phyloP scores from a whole-genome alignment of 1,140 invertebrate species.

The Arctopsyche grandis region DNA sequence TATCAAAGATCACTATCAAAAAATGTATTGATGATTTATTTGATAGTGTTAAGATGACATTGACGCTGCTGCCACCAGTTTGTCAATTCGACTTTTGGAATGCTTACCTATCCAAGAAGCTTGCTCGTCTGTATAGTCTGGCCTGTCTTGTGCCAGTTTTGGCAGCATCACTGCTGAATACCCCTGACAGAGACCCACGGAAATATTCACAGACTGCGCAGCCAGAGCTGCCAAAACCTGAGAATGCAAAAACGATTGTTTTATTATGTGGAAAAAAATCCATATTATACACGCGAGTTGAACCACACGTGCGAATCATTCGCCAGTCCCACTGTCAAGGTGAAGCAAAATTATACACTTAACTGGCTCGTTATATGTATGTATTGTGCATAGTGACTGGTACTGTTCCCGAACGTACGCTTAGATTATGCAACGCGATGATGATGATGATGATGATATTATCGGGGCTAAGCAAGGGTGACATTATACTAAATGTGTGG shows the following conservation, averaged over 20 bases:
- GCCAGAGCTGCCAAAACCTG: constrained; percentile 76
- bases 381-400: no score
- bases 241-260: constrained; percentile 43
- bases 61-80: no score
- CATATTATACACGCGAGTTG: no score
- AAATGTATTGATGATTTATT: no score
- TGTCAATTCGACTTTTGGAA: no score
- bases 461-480: no score
- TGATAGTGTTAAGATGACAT: no score
- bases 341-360: constrained; percentile 7
- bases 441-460: no score
- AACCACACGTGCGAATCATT: background rate
- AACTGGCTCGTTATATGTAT: no score
- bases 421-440: background rate
- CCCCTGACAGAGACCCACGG: constrained; percentile 78
- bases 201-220: constrained; percentile 78
- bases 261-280: background rate
- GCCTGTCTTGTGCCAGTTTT: constrained; percentile 68
- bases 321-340: constrained; percentile 35
- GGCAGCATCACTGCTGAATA: constrained; percentile 79
- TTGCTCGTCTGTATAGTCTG: constrained; percentile 69
- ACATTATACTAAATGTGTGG: no score
- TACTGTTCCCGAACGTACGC: background rate
- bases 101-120: constrained; percentile 80
- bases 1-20: no score